These are phyloP conservation scores for Bolinopsis microptera DNA, from an alignment of 37 sponge, comb jelly and placozoan genomes.

Conservation along the genomic window DNA sequence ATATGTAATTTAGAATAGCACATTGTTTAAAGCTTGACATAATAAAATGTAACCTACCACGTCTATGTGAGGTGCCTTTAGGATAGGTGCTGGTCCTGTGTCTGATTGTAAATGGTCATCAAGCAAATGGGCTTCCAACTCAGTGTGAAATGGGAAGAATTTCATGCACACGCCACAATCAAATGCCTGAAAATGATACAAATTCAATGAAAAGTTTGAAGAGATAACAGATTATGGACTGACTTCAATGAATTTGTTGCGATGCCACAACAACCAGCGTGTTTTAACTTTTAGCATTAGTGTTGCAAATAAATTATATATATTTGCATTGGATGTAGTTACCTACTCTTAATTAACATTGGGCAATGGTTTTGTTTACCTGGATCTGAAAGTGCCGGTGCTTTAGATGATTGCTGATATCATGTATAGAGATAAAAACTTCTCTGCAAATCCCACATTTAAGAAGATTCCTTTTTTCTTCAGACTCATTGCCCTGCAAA, in stretches of 20 bases:
- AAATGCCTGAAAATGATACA: not conserved
- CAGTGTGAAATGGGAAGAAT: slow-evolving; percentile 15
- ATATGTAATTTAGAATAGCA: not conserved
- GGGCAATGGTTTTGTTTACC: no score
- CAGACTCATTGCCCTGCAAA: not conserved
- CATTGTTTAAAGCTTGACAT: not conserved
- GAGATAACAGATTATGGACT: not conserved
- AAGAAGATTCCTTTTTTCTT: not conserved
- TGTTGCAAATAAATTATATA: no score
- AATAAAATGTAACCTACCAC: not conserved
- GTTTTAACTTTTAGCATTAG: no score
- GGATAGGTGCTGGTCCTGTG: not conserved
- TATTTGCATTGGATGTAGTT: no score
- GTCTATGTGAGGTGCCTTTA: slow-evolving; percentile 33
- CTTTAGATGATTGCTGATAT: slow-evolving; percentile 14
- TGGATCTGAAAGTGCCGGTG: not conserved
- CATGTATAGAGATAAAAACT: slow-evolving; percentile 45
- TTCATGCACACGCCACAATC: slow-evolving; percentile 31
- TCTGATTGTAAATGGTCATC: slow-evolving; percentile 45
- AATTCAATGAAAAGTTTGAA: not conserved
- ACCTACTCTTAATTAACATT: no score
- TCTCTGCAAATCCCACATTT: slow-evolving; percentile 42
- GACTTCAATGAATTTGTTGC: no score
- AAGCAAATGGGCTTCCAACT: slow-evolving; percentile 33
- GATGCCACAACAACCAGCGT: no score